A percentile compares a stretch with the other conserved stretches of the same genome.
These are phyloP conservation scores for Tadarida brasiliensis DNA, from an alignment of 2,797 vertebrate genomes.

Conservation along the genomic window DNA sequence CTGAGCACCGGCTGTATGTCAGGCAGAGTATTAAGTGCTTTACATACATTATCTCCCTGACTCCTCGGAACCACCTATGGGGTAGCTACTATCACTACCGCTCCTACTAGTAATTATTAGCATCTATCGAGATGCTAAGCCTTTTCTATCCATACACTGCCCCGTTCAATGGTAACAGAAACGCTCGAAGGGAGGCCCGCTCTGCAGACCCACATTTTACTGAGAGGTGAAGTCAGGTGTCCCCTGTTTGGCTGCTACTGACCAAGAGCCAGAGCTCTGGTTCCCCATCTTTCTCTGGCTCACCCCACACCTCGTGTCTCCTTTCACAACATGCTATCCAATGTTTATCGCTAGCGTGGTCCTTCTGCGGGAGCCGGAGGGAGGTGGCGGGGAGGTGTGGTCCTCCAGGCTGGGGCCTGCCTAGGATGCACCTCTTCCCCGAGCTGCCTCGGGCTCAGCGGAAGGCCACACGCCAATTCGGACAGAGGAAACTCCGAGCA, in stretches of 20 bases:
- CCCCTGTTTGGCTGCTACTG: background rate
- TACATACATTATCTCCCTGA: background rate
- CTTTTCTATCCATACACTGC: background rate
- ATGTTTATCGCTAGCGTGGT: background rate
- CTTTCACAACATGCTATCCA: background rate
- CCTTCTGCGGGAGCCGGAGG: background rate
- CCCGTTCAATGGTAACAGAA: background rate
- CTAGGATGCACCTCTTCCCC: slow-evolving; percentile 60
- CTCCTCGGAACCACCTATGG: background rate
- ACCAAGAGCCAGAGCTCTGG: background rate
- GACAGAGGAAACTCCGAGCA: slow-evolving; percentile 76
- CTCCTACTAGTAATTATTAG: rapidly evolving
- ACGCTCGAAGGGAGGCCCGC: background rate
- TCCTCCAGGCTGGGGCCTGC: slow-evolving; percentile 24
- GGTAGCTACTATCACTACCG: background rate
- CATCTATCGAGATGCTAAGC: background rate
- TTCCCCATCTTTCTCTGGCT: background rate
- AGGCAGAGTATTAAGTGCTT: background rate
- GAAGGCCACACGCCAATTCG: slow-evolving; percentile 78
- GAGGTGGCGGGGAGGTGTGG: background rate
- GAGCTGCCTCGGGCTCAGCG: slow-evolving; percentile 39
- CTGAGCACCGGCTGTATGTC: background rate
- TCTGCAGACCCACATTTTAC: too few relatives aligned
- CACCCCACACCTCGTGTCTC: background rate
- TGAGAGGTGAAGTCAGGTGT: background rate